Percentiles rank a stretch among this genome's conserved stretches.
phyloP scores from a whole-genome alignment of 2,797 vertebrate genomes.

The Sarcophilus harrisii region DNA sequence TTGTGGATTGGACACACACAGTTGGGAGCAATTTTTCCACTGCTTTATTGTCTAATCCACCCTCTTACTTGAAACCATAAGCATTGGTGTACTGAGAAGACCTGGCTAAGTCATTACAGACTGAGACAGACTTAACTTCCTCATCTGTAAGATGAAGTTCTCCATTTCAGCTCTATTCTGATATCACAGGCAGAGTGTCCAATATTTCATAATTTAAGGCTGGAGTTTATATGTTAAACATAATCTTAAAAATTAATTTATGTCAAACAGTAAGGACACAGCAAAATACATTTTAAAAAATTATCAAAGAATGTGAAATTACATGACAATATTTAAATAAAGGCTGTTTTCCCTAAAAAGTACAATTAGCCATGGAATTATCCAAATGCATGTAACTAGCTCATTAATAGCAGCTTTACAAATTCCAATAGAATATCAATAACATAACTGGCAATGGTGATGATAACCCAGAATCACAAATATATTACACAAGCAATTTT shows the following conservation, averaged over 20 bases:
- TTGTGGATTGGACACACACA: neutral
- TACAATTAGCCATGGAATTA: neutral
- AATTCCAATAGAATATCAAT: neutral
- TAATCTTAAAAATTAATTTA: neutral
- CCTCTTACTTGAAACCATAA: neutral
- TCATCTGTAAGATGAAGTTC: neutral
- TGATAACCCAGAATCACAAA: neutral
- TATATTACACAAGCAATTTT: neutral
- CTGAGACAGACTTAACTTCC: neutral
- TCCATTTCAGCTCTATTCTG: neutral
- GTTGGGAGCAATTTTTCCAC: neutral
- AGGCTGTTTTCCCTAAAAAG: neutral
- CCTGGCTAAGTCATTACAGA: neutral
- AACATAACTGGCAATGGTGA: neutral
- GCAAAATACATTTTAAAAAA: neutral
- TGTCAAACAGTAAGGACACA: slow-evolving; percentile 40
- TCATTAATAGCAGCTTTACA: neutral
- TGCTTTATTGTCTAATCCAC: neutral
- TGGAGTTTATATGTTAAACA: neutral
- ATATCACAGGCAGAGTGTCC: slow-evolving; percentile 25
- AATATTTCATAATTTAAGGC: slow-evolving; percentile 2
- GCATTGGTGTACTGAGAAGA: neutral
- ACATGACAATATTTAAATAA: neutral
- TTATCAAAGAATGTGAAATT: neutral
- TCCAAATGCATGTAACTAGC: neutral